Percentiles rank a stretch among this genome's conserved stretches.
Conservation (phyloP, 2,888 invertebrate genomes). For the Agriotes lineatus region DNA sequence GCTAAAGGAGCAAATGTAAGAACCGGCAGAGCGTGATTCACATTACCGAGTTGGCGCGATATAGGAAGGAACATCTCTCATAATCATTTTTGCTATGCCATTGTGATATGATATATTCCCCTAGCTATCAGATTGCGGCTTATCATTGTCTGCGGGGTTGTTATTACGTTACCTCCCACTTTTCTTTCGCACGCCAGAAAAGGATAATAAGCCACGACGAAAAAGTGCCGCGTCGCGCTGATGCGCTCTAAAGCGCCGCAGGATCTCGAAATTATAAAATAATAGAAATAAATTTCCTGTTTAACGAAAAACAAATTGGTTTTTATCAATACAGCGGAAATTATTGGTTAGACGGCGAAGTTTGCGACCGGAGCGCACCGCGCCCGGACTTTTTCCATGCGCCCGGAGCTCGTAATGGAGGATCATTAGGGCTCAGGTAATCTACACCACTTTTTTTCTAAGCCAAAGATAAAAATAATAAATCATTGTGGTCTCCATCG, state of each 20-base stretch:
- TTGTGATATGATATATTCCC: conserved; percentile 65
- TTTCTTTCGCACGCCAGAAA: conserved; percentile 39
- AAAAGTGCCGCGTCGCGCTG: conserved; percentile 48
- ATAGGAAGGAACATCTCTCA: conserved; percentile 66
- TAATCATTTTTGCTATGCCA: conserved; percentile 66
- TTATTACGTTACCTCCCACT: conserved; percentile 50
- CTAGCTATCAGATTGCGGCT: conserved; percentile 50
- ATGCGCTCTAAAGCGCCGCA: conserved; percentile 7
- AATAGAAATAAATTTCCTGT: conserved; percentile 37
- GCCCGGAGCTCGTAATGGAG: conserved; percentile 63
- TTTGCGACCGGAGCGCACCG: conserved; percentile 50
- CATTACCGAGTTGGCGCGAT: conserved; percentile 62
- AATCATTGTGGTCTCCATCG: conserved; percentile 64
- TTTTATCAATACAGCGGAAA: conserved; percentile 40
- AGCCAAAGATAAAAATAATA: conserved; percentile 65
- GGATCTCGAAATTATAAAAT: conserved; percentile 35
- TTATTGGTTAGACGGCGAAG: conserved; percentile 35
- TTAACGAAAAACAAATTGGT: conserved; percentile 41
- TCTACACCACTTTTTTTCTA: conserved; percentile 62
- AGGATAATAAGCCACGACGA: conserved; percentile 11
- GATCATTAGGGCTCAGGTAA: conserved; percentile 67
- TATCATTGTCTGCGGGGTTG: conserved; percentile 53
- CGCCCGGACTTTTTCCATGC: conserved; percentile 57
- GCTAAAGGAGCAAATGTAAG: conserved; percentile 62
- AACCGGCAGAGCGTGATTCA: conserved; percentile 65